These are phyloP conservation scores for Drosophila pseudoananassae DNA, from an alignment of 1,140 invertebrate genomes.

Conservation along the genomic window DNA sequence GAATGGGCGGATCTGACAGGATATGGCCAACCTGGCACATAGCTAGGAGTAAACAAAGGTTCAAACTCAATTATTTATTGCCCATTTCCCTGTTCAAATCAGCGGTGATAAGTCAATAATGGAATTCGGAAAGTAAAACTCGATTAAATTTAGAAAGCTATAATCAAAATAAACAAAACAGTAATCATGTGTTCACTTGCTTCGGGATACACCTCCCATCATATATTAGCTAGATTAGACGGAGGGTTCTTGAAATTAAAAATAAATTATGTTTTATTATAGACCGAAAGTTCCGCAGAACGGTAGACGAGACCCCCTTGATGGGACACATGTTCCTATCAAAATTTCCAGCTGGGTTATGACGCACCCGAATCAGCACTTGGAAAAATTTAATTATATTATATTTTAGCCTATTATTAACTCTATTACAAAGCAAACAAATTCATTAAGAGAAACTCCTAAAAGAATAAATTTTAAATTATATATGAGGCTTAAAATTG, in stretches of 20 bases:
- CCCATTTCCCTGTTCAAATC: neutral
- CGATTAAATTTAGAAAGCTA: neutral
- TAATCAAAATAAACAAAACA: conserved; percentile 14
- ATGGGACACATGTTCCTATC: conserved; percentile 6
- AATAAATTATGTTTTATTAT: conserved; percentile 41
- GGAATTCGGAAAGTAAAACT: neutral
- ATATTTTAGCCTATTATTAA: too few relatives aligned
- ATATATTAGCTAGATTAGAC: conserved; percentile 22
- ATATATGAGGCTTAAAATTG: neutral
- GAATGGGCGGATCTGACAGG: neutral
- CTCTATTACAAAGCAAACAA: too few relatives aligned
- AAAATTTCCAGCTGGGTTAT: conserved; percentile 3
- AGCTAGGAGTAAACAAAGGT: conserved; percentile 15
- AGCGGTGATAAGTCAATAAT: neutral
- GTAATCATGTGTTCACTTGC: conserved; percentile 17
- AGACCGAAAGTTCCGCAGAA: neutral
- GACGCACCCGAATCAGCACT: neutral
- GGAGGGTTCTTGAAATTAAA: conserved; percentile 22
- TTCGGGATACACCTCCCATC: neutral
- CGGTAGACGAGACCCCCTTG: conserved; percentile 20
- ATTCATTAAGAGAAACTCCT: neutral
- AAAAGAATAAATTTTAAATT: neutral
- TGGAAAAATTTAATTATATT: neutral
- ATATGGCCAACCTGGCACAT: conserved; percentile 32
- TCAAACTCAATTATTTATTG: neutral